Evolutionary conservation across 2,797 vertebrate species (phyloP), one percentile per base, ranked within the genome.

Genomic region (Sebastolobus alascanus): DNA sequence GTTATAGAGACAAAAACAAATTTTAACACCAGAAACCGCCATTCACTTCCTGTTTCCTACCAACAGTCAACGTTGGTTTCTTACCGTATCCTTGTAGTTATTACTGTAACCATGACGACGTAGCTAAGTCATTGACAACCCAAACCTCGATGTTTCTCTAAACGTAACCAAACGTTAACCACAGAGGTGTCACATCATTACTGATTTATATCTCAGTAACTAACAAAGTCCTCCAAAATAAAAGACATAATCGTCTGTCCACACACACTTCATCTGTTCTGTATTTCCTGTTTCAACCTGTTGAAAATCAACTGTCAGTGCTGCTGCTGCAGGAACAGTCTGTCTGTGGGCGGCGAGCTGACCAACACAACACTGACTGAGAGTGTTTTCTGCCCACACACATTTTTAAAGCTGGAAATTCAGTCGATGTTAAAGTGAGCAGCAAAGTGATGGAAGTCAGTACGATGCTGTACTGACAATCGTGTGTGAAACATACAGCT

Each of bases 301-400:
- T 37, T 46, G 40, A 60, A 43, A 59, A 0, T 59, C 55, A 71
- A 25, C 18, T 50, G 33, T 35, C 67, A 38, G 31, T 69, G 52
- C 67, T 52, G 65, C 67, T 52, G 46, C 46, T 20, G 66, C 54
- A 61, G 29, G 27, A 72, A 6, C 38, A 33, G 37, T 40, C 31
- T 14, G 55, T 60, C 37, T 12, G 70, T 73, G 70, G 70, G 70
- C 11, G 40, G 40, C 8, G 9, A 52, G 35, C 40, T 52, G 59
- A 54, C 16, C 46, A 50, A 20, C 46, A 50, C 46, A 50, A 50
- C 46, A 50, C 18, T 50, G 46, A 50, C 16, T 20, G 46, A 50
- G 46, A 20, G 46, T 18, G 46, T 50, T 20, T 20, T 50, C 29
- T 60, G 59, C 29, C 29, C 59, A 60, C 35, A 64, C 35, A 64